Conservation (phyloP, 2,797 vertebrate genomes). For the Brotula barbata region DNA sequence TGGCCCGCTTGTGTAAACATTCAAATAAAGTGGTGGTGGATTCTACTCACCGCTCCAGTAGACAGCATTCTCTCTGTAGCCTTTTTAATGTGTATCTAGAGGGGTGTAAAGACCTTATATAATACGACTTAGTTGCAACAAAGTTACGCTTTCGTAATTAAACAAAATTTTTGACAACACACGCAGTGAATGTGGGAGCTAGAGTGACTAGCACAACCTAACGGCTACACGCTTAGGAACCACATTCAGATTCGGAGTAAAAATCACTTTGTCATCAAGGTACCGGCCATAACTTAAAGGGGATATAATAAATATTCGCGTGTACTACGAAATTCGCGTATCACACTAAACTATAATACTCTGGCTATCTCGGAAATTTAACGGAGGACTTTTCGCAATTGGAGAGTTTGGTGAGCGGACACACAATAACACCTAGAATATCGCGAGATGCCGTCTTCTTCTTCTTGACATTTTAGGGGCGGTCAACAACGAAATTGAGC, state of each 20-base stretch:
- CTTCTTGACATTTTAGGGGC: too few species aligned
- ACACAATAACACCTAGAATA: too few species aligned
- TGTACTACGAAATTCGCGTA: too few species aligned
- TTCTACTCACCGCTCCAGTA: slow-evolving; percentile 80
- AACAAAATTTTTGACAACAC: slow-evolving; percentile 19
- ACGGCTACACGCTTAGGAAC: slow-evolving; percentile 30
- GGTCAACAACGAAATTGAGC: too few species aligned
- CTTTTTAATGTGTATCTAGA: slow-evolving; percentile 17
- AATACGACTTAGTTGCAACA: neutral
- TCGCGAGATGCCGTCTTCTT: too few species aligned
- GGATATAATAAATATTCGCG: too few species aligned
- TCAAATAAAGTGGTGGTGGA: neutral
- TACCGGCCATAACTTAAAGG: neutral
- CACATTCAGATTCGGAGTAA: slow-evolving; percentile 4
- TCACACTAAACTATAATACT: too few species aligned
- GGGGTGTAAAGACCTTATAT: slow-evolving; percentile 11
- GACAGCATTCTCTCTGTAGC: slow-evolving; percentile 76
- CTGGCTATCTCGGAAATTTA: too few species aligned
- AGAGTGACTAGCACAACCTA: slow-evolving; percentile 51
- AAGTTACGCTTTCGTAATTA: neutral
- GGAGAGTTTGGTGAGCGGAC: too few species aligned
- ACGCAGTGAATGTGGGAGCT: neutral
- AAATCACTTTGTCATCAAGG: neutral
- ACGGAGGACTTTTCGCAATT: too few species aligned
- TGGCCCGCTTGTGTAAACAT: too few species aligned